These are phyloP conservation scores for Argyresthia goedartella DNA, from an alignment of 2,888 invertebrate genomes.

Conservation along the genomic window DNA sequence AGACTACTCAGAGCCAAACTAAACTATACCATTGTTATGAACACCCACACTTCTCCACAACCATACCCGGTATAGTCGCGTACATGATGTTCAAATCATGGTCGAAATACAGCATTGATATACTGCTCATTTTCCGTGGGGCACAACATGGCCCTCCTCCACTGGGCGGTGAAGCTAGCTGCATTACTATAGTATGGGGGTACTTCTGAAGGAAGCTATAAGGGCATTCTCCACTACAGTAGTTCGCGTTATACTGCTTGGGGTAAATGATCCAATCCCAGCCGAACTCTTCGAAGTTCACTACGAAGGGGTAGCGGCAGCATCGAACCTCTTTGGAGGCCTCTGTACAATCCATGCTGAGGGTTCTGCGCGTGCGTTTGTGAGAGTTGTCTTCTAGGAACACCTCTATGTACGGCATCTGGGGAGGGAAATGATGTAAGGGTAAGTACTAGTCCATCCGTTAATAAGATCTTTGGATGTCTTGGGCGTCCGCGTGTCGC, in stretches of 20 bases:
- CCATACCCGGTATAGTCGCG: conserved; percentile 93
- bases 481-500: too few relatives aligned
- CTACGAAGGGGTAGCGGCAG: conserved; percentile 93
- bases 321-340: conserved; percentile 86
- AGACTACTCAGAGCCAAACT: conserved; percentile 27
- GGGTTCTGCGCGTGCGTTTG: conserved; percentile 80
- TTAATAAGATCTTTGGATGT: too few relatives aligned
- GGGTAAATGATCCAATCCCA: conserved; percentile 99
- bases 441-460: neutral
- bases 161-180: conserved; percentile 81
- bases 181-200: conserved; percentile 89
- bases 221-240: conserved; percentile 96
- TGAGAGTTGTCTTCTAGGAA: conserved; percentile 61
- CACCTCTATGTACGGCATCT: conserved; percentile 68
- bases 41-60: conserved; percentile 93
- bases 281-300: conserved; percentile 95
- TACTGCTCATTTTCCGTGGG: conserved; percentile 88
- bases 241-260: conserved; percentile 93
- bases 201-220: conserved; percentile 88
- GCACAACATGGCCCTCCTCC: conserved; percentile 93
- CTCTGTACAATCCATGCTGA: conserved; percentile 88
- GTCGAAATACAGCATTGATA: conserved; percentile 94
- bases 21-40: conserved; percentile 68
- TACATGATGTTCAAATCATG: conserved; percentile 88
- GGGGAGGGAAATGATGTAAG: conserved; percentile 20